Percentiles rank a stretch among this genome's conserved stretches.
Conservation (phyloP, 92 coral and sea anemone genomes). For the Hydrozoanthus gracilis region DNA sequence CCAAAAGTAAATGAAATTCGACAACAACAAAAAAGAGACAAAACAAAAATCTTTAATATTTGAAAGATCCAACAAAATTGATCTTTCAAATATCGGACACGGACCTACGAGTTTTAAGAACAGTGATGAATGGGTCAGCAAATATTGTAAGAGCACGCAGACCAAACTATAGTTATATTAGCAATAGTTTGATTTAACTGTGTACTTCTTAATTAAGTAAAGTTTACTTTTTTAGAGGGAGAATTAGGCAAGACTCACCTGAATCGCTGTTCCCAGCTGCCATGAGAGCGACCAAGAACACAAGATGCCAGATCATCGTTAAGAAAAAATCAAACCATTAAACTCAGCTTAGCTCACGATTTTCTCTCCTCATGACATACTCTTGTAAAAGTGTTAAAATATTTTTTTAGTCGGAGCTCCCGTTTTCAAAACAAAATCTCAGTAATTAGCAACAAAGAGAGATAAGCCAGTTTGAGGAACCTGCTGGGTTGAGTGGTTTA, state of each 20-base stretch:
- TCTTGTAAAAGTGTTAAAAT: neutral
- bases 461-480: neutral
- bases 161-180: neutral
- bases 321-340: neutral
- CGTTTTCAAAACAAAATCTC: neutral
- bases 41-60: neutral
- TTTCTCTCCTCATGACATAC: neutral
- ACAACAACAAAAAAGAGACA: neutral
- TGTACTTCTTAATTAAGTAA: neutral
- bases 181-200: neutral
- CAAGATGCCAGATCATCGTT: neutral
- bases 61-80: neutral
- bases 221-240: neutral
- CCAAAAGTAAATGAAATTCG: neutral
- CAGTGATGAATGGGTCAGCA: neutral
- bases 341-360: neutral
- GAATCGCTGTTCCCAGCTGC: constrained; percentile 11
- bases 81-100: neutral
- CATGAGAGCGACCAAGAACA: constrained; percentile 5
- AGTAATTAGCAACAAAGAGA: neutral
- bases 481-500: constrained; percentile 5
- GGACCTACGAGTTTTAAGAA: neutral
- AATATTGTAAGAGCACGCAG: neutral
- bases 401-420: neutral
- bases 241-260: neutral